These are phyloP conservation scores for Lepeophtheirus nordmannii DNA, from an alignment of 2,888 invertebrate species.

Conservation along the genomic window DNA sequence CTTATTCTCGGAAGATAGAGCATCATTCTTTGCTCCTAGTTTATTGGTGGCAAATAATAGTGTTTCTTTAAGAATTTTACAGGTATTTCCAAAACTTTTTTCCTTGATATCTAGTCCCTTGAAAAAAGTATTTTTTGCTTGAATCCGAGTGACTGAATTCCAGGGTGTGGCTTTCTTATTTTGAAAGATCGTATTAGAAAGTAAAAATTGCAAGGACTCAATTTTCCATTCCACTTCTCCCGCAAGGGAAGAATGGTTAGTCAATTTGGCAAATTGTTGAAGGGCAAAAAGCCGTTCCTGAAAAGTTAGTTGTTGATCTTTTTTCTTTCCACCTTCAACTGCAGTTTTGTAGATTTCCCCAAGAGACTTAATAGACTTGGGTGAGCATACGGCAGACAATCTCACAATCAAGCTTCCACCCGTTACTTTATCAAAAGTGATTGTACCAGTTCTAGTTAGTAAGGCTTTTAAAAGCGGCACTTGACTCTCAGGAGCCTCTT, in stretches of 20 bases:
- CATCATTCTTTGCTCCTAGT: constrained; percentile 32
- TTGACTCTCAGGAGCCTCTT: constrained; percentile 9
- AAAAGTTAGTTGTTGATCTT: background rate
- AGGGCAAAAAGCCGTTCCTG: constrained; percentile 23
- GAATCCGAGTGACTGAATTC: constrained; percentile 13
- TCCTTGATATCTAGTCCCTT: constrained; percentile 52
- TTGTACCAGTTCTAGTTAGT: background rate
- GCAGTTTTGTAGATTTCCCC: constrained; percentile 12
- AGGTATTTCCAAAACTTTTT: constrained; percentile 47
- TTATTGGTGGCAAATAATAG: constrained; percentile 45
- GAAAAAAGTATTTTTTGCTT: constrained; percentile 46
- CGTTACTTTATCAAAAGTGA: constrained; percentile 13
- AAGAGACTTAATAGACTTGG: constrained; percentile 9
- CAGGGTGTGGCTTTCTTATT: constrained; percentile 5
- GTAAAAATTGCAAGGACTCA: constrained; percentile 48
- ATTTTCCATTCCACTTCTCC: constrained; percentile 49
- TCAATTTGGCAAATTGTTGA: constrained; percentile 32
- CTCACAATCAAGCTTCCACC: constrained; percentile 1
- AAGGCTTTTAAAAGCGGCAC: background rate
- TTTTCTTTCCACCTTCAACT: constrained; percentile 4
- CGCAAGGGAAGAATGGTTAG: constrained; percentile 41
- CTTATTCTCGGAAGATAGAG: constrained; percentile 31
- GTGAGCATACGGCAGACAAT: background rate
- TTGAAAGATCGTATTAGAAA: constrained; percentile 46
- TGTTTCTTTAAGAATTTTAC: constrained; percentile 41